A percentile compares a stretch with the other conserved stretches of the same genome.
phyloP scores from a whole-genome alignment of 2,797 vertebrate species.

The Enteromius argenteus region DNA sequence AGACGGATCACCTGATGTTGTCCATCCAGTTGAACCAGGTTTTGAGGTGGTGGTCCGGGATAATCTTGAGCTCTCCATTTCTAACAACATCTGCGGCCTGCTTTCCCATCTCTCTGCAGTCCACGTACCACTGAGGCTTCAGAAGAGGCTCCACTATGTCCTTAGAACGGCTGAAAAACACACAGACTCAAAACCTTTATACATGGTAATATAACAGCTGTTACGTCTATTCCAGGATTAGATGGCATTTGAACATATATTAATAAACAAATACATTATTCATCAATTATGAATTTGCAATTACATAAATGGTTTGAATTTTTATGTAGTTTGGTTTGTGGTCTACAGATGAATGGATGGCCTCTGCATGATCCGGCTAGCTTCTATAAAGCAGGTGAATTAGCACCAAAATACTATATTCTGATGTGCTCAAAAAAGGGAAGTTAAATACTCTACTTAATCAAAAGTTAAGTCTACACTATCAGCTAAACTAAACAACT shows the following conservation, averaged over 20 bases:
- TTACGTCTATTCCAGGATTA: background rate
- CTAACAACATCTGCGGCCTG: conserved; percentile 85
- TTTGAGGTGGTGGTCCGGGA: conserved; percentile 87
- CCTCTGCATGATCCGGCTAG: background rate
- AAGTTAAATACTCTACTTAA: background rate
- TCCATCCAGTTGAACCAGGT: conserved; percentile 94
- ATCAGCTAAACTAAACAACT: background rate
- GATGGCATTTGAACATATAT: background rate
- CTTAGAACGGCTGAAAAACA: conserved; percentile 85
- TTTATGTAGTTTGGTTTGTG: background rate
- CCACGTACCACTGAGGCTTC: conserved; percentile 93
- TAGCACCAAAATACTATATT: background rate
- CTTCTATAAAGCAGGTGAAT: background rate
- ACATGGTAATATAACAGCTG: background rate
- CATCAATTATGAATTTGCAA: background rate
- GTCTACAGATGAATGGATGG: no score
- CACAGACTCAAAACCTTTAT: background rate
- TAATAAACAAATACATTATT: background rate
- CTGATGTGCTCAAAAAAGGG: background rate
- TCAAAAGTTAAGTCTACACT: background rate
- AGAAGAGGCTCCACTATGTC: conserved; percentile 92
- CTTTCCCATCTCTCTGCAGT: conserved; percentile 87
- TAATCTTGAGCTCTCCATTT: conserved; percentile 84
- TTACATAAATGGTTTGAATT: background rate
- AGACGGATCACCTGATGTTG: conserved; percentile 83